Base-by-base conservation (phyloP, 2,113 vertebrate genomes). In the Sceloporus tristichus region DNA sequence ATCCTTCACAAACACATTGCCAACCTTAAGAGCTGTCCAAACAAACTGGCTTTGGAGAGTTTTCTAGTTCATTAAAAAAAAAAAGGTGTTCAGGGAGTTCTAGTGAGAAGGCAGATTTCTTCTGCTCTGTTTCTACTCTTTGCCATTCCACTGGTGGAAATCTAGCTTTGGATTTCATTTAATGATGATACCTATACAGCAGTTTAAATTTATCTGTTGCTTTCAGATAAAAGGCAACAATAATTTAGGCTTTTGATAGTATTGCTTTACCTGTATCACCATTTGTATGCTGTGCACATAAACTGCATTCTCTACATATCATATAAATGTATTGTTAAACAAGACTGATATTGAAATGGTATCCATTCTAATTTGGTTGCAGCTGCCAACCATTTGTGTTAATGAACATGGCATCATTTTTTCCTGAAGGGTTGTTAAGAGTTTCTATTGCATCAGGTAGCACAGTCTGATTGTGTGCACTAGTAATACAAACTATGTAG, bases 271-370 rank as follows among this genome's bases (percentile, higher is more conserved):
- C 10, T 92, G 75, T 4, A 87, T 91, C 27, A 86, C 79, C 62
- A 91, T 88, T 80, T 78, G 62, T 66, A 29, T 87, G 38, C 25
- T 0, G 84, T 90, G 80, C 27, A 94, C 53, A 34, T 14, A 92
- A 88, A 76, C 90, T 14, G 77, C 21, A 21, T 8, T 76, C 29
- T 4, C 29, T 82, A 3, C 10, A 81, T 1, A 91, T 95, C 84
- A 2, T 23, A 91, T 82, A 75, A 89, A 82, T 90, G 92, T 73
- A 40, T 10, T 94, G 87, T 93, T 91, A 92, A 85, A 85, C 66
- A 40, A 78, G 86, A 90, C 66, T 87, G 83, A 91, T 87, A 27
- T 78, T 75, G 85, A 85, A 71, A 71, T 29, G 29, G 27, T 71
- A 71, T 71, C 27, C 90, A 76, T 93, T 91, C 92, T 85, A 91